Base-by-base conservation (phyloP, 1,140 invertebrate species). In the Fopius arisanus region DNA sequence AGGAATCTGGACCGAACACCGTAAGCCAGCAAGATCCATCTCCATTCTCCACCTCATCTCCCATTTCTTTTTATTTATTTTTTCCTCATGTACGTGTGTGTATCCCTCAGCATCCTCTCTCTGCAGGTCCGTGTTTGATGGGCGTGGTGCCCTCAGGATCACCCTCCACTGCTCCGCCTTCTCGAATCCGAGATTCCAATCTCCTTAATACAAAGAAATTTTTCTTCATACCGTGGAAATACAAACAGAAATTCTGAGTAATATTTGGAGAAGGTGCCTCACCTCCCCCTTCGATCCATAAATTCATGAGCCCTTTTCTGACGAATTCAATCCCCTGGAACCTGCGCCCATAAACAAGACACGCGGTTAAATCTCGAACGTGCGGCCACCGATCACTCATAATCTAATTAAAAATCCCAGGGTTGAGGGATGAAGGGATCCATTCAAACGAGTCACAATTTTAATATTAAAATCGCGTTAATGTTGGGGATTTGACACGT, bases 371-470 rank as follows among this genome's bases (percentile, higher is more conserved):
- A 70, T 70, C 41, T 31, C 31, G 28, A 14, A 51, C 19, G 28
- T 31, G 68, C 19, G 68, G 48, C 67, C 70, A 77, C 76, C 80
- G 77, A 80, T 80, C 80, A 72, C 70, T 80, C 78, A 77, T 79
- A 83, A 83, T 82, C 73, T 80, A 82, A 83, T 83, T 83, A 81
- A 83, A 83, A 80, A 74, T n/a, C n/a, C 48, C 28, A 69, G 16
- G 68, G 65, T 59, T 70, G 59, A 65, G 41, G 70, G 67, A 28
- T 31, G 48, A 37, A 75, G 29, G 16, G 74, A 72, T 70, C 74
- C 31, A 28, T 26, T 43, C 31, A 41, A 3, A 62, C 26, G 48
- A 63, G 51, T 74, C 62, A 31, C 59, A 67, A 63, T 48, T 72
- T 74, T 54, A 70, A 72, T 73, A 68, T 72, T 75, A 71, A 77